Percentiles rank a stretch among this genome's conserved stretches.
Conservation (phyloP, 2,113 vertebrate species). For the Amblyornis subalaris region DNA sequence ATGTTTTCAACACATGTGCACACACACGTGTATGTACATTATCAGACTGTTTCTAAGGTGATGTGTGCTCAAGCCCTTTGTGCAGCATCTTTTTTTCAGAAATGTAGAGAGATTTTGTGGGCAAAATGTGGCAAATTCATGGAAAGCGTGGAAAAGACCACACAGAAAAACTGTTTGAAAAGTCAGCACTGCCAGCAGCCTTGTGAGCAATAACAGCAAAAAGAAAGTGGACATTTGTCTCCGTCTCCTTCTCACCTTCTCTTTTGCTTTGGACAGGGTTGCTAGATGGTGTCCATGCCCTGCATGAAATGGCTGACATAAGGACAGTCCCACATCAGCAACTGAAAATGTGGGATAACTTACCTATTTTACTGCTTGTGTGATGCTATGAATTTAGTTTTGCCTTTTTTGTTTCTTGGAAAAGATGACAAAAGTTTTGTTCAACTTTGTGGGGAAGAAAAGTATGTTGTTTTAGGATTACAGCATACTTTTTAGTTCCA, state of each 20-base stretch:
- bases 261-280: not conserved
- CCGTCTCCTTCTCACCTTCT: not conserved
- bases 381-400: not conserved
- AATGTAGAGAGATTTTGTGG: not conserved
- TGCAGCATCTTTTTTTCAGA: not conserved
- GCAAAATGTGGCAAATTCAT: not conserved
- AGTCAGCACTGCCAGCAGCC: not conserved
- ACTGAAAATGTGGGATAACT: not conserved
- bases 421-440: not conserved
- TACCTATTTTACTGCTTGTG: not conserved
- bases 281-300: not conserved
- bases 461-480: not conserved
- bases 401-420: not conserved
- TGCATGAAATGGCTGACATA: not conserved
- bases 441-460: not conserved
- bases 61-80: not conserved
- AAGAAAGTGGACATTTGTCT: not conserved
- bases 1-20: not conserved
- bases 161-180: not conserved
- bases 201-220: not conserved
- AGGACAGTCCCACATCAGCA: not conserved
- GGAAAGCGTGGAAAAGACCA: not conserved
- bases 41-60: not conserved
- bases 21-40: fast-evolving
- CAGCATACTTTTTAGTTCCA: not conserved